Evolutionary conservation across 1,140 invertebrate species (phyloP), one percentile per base, ranked within the genome.

Genomic region (Atta colombica): DNA sequence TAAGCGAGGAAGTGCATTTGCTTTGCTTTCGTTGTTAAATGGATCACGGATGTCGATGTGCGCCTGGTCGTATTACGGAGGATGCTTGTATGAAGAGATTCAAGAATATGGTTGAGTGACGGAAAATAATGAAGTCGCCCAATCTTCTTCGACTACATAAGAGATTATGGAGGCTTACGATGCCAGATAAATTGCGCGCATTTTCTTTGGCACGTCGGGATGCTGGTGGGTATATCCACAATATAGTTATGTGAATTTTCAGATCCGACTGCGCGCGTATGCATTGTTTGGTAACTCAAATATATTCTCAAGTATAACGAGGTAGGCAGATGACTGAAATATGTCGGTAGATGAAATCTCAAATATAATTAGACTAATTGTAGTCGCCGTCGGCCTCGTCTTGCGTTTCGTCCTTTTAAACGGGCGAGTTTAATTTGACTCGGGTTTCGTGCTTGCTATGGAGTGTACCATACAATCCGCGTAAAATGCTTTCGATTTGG

Each of bases 401-500:
- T 55, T 21, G 51, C 69, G 80, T 21, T 1, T 60, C 39, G 31
- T 2, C 35, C 51, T 25, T 74, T 61, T 28, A 53, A 51, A 72
- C 14, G 21, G 21, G 1, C 39, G 66, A 12, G 25, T 82, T n/a
- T n/a, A 82, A 82, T 74, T 58, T 45, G 55, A 74, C 10, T 53
- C 25, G 25, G 12, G 39, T 82, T 49, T 8, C 39, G 68, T 21
- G 14, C 55, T 84, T 21, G 68, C 55, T n/a, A 61, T 39, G 18
- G 55, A 45, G 55, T 49, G 35, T 61, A 31, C 16, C 39, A 35
- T 77, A 81, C 66, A 82, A 87, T 89, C 69, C 85, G 88, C 90
- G 90, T 85, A 87, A 92, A 91, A 90, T 71, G 28, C 77, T 88
- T 89, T 85, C 81, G 89, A 90, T 90, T 39, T 90, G 71, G 78